phyloP scores from a whole-genome alignment of 2,888 invertebrate species.

The Crocallis elinguaria region DNA sequence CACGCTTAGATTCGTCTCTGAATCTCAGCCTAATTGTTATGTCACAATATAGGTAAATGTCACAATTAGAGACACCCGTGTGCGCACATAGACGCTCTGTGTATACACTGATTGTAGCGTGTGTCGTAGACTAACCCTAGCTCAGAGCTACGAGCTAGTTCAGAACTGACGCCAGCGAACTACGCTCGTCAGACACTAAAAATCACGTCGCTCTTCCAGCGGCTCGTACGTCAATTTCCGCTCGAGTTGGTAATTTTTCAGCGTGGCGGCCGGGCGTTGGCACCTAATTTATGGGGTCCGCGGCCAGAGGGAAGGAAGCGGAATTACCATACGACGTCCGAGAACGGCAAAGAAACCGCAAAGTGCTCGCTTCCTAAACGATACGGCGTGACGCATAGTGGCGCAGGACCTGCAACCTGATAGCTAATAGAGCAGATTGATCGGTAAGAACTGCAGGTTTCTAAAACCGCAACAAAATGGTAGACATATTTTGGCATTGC shows the following conservation, averaged over 20 bases:
- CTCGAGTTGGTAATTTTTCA: conserved; percentile 78
- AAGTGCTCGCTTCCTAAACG: conserved; percentile 55
- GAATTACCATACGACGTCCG: conserved; percentile 80
- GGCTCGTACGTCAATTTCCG: conserved; percentile 56
- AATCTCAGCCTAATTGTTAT: no score
- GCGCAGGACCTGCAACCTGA: conserved; percentile 1
- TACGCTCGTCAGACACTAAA: not conserved
- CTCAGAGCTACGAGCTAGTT: no score
- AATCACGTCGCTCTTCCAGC: conserved; percentile 39
- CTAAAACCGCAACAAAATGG: not conserved
- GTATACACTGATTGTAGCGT: no score
- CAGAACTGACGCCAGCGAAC: not conserved
- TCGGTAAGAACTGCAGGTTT: not conserved
- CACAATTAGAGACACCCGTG: no score
- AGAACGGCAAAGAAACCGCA: conserved; percentile 67
- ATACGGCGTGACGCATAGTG: conserved; percentile 60
- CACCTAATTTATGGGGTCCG: conserved; percentile 74
- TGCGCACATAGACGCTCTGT: no score
- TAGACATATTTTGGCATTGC: not conserved
- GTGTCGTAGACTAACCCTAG: no score
- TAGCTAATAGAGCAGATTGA: conserved; percentile 4
- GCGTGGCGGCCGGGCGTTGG: conserved; percentile 65
- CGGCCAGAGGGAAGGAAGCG: conserved; percentile 74
- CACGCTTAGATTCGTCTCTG: no score
- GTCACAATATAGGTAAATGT: no score